These are phyloP conservation scores for Spinus olivaceus DNA, from an alignment of 2,797 vertebrate genomes.

Conservation along the genomic window DNA sequence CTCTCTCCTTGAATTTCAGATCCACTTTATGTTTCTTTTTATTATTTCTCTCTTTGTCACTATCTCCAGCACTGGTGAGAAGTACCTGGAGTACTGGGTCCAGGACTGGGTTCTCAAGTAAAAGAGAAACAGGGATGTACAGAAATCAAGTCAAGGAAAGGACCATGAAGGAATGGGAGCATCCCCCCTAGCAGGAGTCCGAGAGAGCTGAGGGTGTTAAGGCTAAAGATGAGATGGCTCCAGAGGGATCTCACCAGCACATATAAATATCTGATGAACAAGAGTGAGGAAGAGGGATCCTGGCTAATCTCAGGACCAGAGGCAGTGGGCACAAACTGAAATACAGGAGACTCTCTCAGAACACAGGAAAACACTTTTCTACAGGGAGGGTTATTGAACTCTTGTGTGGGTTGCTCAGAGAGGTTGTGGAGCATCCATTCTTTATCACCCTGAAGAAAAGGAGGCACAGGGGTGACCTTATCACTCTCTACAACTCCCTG, in stretches of 20 bases:
- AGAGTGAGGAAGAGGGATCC: not conserved
- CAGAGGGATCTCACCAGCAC: not conserved
- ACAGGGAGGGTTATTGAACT: rapidly evolving
- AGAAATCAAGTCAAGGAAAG: not conserved
- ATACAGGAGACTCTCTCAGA: not conserved
- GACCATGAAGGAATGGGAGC: not conserved
- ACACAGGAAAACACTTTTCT: not conserved
- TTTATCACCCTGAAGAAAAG: not conserved
- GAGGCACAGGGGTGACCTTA: not conserved
- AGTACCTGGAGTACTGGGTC: not conserved
- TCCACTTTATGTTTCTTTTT: not conserved
- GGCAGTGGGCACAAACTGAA: not conserved
- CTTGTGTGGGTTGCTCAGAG: not conserved
- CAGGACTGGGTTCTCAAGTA: not conserved
- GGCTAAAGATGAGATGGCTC: not conserved
- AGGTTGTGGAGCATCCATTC: not conserved
- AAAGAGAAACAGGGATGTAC: not conserved
- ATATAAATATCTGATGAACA: not conserved
- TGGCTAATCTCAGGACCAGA: not conserved
- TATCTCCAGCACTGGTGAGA: not conserved
- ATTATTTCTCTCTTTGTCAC: not conserved
- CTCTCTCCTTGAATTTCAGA: not conserved
- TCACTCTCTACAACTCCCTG: not conserved
- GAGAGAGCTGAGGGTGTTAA: not conserved
- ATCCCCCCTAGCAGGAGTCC: not conserved